phyloP scores from a whole-genome alignment of 2,888 invertebrate genomes.

The Dryococelus australis region DNA sequence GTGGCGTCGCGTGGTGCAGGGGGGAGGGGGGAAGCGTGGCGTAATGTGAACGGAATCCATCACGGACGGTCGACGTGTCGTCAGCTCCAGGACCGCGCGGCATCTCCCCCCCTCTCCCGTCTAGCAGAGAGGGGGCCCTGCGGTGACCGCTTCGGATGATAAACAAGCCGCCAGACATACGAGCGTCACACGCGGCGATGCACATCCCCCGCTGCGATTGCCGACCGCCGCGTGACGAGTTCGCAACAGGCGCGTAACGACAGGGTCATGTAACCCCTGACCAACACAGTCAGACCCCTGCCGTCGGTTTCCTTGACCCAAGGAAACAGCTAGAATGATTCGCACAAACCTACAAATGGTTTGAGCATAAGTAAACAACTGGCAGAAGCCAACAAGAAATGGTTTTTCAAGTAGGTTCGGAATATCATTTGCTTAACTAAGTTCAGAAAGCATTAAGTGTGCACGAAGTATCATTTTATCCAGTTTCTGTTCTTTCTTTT shows the following conservation, averaged over 20 bases:
- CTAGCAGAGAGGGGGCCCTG: neutral
- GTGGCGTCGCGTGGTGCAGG: conserved; percentile 50
- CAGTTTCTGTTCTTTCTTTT: too few relatives aligned
- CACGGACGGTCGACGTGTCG: conserved; percentile 2
- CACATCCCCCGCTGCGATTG: neutral
- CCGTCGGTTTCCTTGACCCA: too few relatives aligned
- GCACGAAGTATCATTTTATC: too few relatives aligned
- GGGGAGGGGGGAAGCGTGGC: neutral
- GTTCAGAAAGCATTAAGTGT: too few relatives aligned
- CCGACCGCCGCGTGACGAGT: neutral
- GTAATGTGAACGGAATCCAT: conserved; percentile 4
- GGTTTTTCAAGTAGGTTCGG: too few relatives aligned
- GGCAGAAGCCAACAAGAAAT: too few relatives aligned
- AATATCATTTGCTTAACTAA: too few relatives aligned
- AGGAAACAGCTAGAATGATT: too few relatives aligned
- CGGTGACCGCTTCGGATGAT: conserved; percentile 20
- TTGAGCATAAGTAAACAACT: too few relatives aligned
- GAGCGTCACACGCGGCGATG: neutral
- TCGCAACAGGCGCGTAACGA: neutral
- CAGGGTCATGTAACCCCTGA: neutral
- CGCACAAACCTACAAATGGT: too few relatives aligned
- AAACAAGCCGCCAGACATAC: neutral
- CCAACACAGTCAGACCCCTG: too few relatives aligned
- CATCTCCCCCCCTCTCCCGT: neutral
- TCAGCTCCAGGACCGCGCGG: neutral